Conservation (phyloP, 2,113 vertebrate species). For the Lipophrys pholis region DNA sequence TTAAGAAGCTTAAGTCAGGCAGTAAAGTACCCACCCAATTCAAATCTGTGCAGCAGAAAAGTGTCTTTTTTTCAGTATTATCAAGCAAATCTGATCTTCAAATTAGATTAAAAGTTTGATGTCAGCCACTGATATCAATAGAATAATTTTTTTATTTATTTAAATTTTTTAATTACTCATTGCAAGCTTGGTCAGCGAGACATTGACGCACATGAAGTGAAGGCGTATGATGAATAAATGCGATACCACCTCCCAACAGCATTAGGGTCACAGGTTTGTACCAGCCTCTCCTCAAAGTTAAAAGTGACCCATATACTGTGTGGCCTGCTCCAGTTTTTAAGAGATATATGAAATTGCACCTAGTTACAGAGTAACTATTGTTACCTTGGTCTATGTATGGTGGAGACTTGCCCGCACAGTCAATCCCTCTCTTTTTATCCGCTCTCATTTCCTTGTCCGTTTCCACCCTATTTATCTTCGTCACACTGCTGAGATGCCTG, state of each 20-base stretch:
- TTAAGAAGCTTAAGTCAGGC: conserved; percentile 53
- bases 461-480: conserved; percentile 65
- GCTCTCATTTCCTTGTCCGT: conserved; percentile 14
- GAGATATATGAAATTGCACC: conserved; percentile 15
- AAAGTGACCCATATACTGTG: conserved; percentile 52
- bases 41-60: conserved; percentile 7
- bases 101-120: not conserved
- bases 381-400: conserved; percentile 26
- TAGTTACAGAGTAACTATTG: conserved; percentile 17
- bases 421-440: conserved; percentile 1
- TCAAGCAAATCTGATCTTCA: not conserved
- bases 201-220: conserved; percentile 11
- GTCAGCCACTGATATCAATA: not conserved
- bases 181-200: not conserved
- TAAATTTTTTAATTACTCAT: not conserved
- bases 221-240: conserved; percentile 14
- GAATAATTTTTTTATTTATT: not conserved
- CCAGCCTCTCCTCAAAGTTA: conserved; percentile 36
- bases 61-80: not conserved
- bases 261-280: conserved; percentile 43
- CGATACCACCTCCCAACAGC: conserved; percentile 33
- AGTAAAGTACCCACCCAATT: conserved; percentile 10
- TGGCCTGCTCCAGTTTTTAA: conserved; percentile 29
- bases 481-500: conserved; percentile 47
- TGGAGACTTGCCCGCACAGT: not conserved